A percentile compares a stretch with the other conserved stretches of the same genome.
These are phyloP conservation scores for Ochotona curzoniae DNA, from an alignment of 2,113 vertebrate genomes.

Conservation along the genomic window DNA sequence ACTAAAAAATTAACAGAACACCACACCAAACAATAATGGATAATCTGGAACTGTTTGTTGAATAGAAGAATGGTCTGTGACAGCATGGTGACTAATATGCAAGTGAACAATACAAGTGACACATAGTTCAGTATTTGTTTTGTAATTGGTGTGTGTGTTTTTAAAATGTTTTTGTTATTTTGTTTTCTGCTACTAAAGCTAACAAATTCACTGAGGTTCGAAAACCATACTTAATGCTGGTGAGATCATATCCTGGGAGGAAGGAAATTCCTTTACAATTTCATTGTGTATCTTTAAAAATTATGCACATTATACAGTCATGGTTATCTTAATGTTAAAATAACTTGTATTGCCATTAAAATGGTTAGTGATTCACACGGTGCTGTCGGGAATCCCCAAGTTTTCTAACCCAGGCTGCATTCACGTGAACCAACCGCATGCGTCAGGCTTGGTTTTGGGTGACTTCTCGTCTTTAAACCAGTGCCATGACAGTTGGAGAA, in stretches of 20 bases:
- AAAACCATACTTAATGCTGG: too few relatives aligned
- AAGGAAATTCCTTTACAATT: background rate
- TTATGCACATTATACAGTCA: background rate
- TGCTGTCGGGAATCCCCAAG: background rate
- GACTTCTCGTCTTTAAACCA: background rate
- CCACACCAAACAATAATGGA: background rate
- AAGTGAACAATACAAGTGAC: background rate
- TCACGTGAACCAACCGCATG: background rate
- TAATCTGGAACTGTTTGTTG: background rate
- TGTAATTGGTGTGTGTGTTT: background rate
- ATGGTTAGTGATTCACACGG: background rate
- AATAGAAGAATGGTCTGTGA: background rate
- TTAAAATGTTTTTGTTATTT: background rate
- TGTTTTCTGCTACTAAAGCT: too few relatives aligned
- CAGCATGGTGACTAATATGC: background rate
- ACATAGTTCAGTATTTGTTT: background rate
- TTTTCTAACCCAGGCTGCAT: background rate
- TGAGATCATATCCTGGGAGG: background rate
- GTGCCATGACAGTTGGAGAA: background rate
- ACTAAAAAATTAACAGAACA: background rate
- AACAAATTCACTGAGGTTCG: too few relatives aligned
- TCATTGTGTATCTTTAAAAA: background rate
- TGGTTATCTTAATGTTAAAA: constrained; percentile 24
- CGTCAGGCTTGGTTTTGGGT: background rate
- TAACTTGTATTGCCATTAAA: background rate